Evolutionary conservation across 2,113 vertebrate species (phyloP), one percentile per base, ranked within the genome.

Genomic region (Barnardius zonarius): DNA sequence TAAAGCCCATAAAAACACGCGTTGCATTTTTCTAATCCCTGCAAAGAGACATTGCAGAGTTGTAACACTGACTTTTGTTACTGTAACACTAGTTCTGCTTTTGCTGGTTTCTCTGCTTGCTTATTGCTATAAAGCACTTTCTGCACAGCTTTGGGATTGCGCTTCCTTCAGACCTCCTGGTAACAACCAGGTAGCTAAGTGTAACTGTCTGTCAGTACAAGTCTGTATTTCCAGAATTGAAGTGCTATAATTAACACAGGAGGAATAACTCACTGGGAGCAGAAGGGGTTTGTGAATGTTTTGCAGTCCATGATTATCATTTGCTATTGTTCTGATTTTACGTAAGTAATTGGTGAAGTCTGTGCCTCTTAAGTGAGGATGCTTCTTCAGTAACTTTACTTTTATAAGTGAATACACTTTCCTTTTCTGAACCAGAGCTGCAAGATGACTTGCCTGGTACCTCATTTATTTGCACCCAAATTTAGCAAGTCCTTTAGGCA

Each of bases 301-400:
- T 90, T 88, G 43, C 51, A 72, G 3, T 41, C 46, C 51, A 2
- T 43, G 70, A 74, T 72, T 93, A 87, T 95, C 83, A 41, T 49
- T 95, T 81, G 52, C 88, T 87, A 30, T 93, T 94, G 82, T 90
- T 95, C 81, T 73, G 54, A 51, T 92, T 91, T 94, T 93, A 72
- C 6, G 1, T 89, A 90, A 94, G 64, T 92, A 89, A 81, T 86
- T 94, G 69, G 13, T 93, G 94, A 80, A 80, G 51, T 81, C 88
- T 94, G 80, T 89, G 92, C 73, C 74, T 93, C 74, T 93, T 74
- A 87, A 59, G 75, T 79, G 49, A 78, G 80, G 69, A 80, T 76
- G 51, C 25, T 91, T 90, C 82, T 84, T 33, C 62, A 54, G 23
- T 69, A 61, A 55, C 83, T 74, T 72, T 41, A 27, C 39, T 88